Evolutionary conservation across 2,113 vertebrate genomes (phyloP), one percentile per base, ranked within the genome.

Genomic region (Craseonycteris thonglongyai): DNA sequence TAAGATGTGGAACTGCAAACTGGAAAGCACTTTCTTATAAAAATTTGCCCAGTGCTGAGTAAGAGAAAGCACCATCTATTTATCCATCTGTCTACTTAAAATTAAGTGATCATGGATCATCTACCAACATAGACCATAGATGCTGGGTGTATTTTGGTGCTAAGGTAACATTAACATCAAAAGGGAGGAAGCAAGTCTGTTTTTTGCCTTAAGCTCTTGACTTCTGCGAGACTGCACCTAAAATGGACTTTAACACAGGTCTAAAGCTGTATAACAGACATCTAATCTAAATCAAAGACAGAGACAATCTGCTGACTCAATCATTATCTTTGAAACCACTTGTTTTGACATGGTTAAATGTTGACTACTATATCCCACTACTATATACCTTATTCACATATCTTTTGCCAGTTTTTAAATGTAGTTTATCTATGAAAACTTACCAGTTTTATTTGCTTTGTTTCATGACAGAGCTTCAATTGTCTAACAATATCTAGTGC

Each of bases 111-210:
- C 47, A n/a, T 33, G 59, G 47, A 89, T 38, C 0, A 6, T 54
- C 30, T 71, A 30, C 42, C 13, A 69, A 6, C 38, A 35, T 35
- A 51, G 28, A 54, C 74, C 59, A 61, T 12, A 54, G 51, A 81
- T 7, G n/a, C 3, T 95, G 74, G 58, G 42, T 63, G 1, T 74
- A 35, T 94, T 90, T 80, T 95, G 68, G 40, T 66, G 61, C 45
- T 93, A 84, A 94, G 83, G 51, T 40, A 82, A 22, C 33, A 84
- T 19, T 45, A 84, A 93, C 78, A 82, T 93, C 76, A 95, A 95
- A 96, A 38, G 49, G 35, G 5, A 75, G 30, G 63, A 90, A 87
- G 13, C 30, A 69, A 51, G 35, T 74, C 66, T 79, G n/a, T 40
- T 85, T 88, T 88, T 88, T 84, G n/a, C 59, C 69, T 63, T 86